Conservation (phyloP, 2,888 invertebrate genomes). For the Metalampra italica region DNA sequence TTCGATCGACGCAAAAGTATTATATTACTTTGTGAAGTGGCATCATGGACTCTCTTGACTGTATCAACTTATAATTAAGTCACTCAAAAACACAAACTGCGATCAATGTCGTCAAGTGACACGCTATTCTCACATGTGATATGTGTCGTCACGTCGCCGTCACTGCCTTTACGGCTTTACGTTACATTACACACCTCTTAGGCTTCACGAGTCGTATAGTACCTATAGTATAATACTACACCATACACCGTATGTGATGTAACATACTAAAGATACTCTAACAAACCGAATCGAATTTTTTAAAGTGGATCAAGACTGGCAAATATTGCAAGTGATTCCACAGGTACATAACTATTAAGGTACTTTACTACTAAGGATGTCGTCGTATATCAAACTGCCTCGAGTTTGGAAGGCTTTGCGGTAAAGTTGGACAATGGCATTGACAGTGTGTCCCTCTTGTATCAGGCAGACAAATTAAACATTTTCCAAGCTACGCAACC, state of each 20-base stretch:
- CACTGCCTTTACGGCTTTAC: not conserved
- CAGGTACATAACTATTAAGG: no score
- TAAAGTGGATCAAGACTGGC: no score
- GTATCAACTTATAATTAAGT: constrained; percentile 67
- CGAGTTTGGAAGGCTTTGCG: not conserved
- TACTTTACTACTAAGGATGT: no score
- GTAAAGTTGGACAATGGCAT: constrained; percentile 17
- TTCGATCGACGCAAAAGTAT: constrained; percentile 67
- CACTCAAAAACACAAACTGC: not conserved
- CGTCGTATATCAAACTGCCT: not conserved
- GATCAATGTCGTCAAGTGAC: no score
- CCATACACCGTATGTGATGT: no score
- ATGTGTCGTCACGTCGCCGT: no score
- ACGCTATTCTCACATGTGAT: no score
- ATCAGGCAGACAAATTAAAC: constrained; percentile 39
- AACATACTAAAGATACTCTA: no score
- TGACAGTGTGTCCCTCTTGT: constrained; percentile 24
- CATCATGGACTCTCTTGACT: constrained; percentile 27
- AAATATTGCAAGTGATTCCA: no score
- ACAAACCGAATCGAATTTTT: no score
- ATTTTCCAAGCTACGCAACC: constrained; percentile 33
- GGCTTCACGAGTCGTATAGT: not conserved
- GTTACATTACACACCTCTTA: not conserved
- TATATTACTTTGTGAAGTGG: constrained; percentile 60
- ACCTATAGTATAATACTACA: no score